Evolutionary conservation across 2,797 vertebrate genomes (phyloP), one percentile per base, ranked within the genome.

Genomic region (Synanceia verrucosa): DNA sequence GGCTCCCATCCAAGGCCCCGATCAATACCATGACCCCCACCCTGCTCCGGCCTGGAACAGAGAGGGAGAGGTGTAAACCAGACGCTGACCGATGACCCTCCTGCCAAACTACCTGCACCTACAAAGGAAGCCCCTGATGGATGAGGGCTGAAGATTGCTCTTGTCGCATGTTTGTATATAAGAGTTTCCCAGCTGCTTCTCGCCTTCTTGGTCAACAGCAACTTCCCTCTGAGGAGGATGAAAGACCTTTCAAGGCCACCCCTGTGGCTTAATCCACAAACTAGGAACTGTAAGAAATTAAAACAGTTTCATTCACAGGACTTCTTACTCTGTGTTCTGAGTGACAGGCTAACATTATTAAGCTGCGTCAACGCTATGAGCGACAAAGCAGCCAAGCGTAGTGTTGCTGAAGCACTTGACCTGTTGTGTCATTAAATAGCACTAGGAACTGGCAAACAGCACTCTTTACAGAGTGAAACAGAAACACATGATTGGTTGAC

Each of bases 21-120:
- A 95, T 96, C 94, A 92, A 95, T 94, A 93, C 88, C 60, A 44
- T 84, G 89, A 86, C 88, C 86, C 62, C 51, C 71, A 21, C 21
- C 66, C 14, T 4, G 55, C 71, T 62, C 63, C 37, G 46, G 73
- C 57, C 74, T 64, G 68, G 48, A 83, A 55, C 79, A 26, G 11
- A 66, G 73, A 65, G 59, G 76, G 58, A 65, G 80, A 86, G 86
- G 88, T 84, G 85, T 86, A 88, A 82, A 88, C 86, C 91, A 92
- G 89, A 85, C 82, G 46, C 63, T 91, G 90, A 92, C 90, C 83
- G 57, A 83, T 92, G 88, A 94, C 89, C 85, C 70, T 73, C 67
- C 83, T 73, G 74, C 76, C 88, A 89, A 87, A 84, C 85, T 90
- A 89, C 79, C 76, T 86, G 74, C 84, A 72, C 78, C 90, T 81